Base-by-base conservation (phyloP, 2,888 invertebrate species). In the Chydorus sphaericus region DNA sequence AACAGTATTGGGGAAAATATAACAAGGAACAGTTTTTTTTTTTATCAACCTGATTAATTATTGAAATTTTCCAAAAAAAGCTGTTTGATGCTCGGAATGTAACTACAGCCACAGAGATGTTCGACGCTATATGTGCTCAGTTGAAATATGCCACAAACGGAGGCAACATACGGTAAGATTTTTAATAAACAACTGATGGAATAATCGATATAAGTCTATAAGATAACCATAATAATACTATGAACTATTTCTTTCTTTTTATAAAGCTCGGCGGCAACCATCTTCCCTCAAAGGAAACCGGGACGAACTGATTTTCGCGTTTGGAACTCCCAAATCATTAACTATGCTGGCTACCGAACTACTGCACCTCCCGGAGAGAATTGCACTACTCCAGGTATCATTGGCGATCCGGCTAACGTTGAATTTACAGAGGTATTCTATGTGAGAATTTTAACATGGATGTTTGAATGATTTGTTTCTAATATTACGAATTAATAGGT, bases 121-220 rank as follows among this genome's bases (percentile, higher is more conserved):
- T 93, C 67, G 92, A 93, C 66, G 92, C 93, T 1, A 77, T 94
- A 53, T 93, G 93, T 73, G 92, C 92, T 71, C 94, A 94, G 71
- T 91, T 96, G 64, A 93, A 93, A 70, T 94, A 93, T 73, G 88
- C 88, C 68, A 93, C 93, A 39, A 96, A 96, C 71, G 91, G 91
- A 73, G 94, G 94, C 64, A 93, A 93, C 70, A 85, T 94, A 63
- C 82, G 93, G 92, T 92, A 68, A 68, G 26, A 28, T 2, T 28
- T 11, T 33, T 50, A 26, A 7, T 10, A 50, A 18, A 38, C n/a
- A n/a, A n/a, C n/a, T n/a, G n/a, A n/a, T n/a, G n/a, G n/a, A n/a
- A n/a, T n/a, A n/a, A n/a, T n/a, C n/a, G n/a, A n/a, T n/a, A n/a
- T n/a, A n/a, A n/a, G n/a, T n/a, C n/a, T n/a, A n/a, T n/a, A n/a